Conservation (phyloP, 2,797 vertebrate genomes). For the Pangasius larnaudii region DNA sequence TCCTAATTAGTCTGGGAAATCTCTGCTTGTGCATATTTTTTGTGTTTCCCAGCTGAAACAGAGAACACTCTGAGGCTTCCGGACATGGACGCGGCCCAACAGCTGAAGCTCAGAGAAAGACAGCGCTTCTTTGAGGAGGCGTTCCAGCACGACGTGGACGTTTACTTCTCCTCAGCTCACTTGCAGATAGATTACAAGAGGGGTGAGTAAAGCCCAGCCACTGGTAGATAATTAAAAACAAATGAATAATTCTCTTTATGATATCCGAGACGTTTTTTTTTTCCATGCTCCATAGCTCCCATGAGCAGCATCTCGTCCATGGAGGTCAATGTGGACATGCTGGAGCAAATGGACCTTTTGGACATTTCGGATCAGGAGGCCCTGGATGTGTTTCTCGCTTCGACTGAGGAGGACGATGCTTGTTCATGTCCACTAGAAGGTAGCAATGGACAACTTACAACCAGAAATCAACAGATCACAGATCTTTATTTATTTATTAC, state of each 20-base stretch:
- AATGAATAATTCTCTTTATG: not conserved
- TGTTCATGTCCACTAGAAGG: slow-evolving; percentile 77
- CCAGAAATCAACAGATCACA: not conserved
- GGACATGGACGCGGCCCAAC: slow-evolving; percentile 81
- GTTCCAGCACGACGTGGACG: slow-evolving; percentile 93
- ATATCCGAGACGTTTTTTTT: not conserved
- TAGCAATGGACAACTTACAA: slow-evolving; percentile 53
- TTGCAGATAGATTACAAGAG: slow-evolving; percentile 89
- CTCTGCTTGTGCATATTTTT: slow-evolving; percentile 5
- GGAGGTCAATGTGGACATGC: slow-evolving; percentile 95
- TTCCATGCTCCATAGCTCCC: slow-evolving; percentile 64
- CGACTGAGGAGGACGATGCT: slow-evolving; percentile 78
- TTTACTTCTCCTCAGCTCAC: slow-evolving; percentile 89
- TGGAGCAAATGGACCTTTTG: slow-evolving; percentile 92
- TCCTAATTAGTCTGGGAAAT: slow-evolving; percentile 14
- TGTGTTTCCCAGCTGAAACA: slow-evolving; percentile 71
- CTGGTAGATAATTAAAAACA: not conserved
- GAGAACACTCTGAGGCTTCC: slow-evolving; percentile 77
- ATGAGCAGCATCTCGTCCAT: slow-evolving; percentile 89
- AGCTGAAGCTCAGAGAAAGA: slow-evolving; percentile 87
- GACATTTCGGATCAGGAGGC: slow-evolving; percentile 92
- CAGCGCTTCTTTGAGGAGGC: slow-evolving; percentile 97
- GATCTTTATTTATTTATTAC: too few species aligned
- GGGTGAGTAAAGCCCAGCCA: slow-evolving; percentile 76
- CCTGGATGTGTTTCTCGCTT: slow-evolving; percentile 90